Evolutionary conservation across 2,888 invertebrate species (phyloP), one percentile per base, ranked within the genome.

Genomic region (Macrosoma leucophasiata): DNA sequence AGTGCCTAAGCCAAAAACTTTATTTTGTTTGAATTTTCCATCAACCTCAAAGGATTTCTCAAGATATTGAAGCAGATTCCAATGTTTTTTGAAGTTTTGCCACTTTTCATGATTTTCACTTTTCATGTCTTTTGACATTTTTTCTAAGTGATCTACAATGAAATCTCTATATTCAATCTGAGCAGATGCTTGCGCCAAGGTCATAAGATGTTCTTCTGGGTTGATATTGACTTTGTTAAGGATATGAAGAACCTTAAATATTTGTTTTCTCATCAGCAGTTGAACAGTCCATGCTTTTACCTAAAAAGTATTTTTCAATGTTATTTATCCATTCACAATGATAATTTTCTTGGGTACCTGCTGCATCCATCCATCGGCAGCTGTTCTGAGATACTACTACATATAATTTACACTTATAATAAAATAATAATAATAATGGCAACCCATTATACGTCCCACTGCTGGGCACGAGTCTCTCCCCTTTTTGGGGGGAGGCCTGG

Each of bases 201-300:
- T 63, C 58, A 84, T 79, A 27, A 91, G 73, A 52, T 89, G 88
- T 20, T 77, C 74, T 33, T 81, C 68, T 8, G 90, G 85, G 54
- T 87, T 84, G 39, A 87, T 76, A 39, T 85, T 85, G n/a, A 88
- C 85, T 66, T 90, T 90, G 39, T 76, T 82, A 26, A 91, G 62
- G 42, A 91, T 78, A 58, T 89, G 90, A 14, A 88, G 81, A 8
- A 89, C 89, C 70, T 88, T 86, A 45, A 87, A 88, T 52, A 90
- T 87, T 60, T 90, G 90, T 52, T 85, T 87, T 38, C 88, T 77
- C 27, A 82, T 66, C 19, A 91, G 63, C 19, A 91, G 71, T 55
- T 89, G 89, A 2, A 84, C 73, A 2, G 89, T 86, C 90, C 90
- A 90, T 34, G 84, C 64, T 52, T 86, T 85, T 2, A 90, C 88